These are phyloP conservation scores for Myiagra hebetior DNA, from an alignment of 2,113 vertebrate species.

Conservation along the genomic window DNA sequence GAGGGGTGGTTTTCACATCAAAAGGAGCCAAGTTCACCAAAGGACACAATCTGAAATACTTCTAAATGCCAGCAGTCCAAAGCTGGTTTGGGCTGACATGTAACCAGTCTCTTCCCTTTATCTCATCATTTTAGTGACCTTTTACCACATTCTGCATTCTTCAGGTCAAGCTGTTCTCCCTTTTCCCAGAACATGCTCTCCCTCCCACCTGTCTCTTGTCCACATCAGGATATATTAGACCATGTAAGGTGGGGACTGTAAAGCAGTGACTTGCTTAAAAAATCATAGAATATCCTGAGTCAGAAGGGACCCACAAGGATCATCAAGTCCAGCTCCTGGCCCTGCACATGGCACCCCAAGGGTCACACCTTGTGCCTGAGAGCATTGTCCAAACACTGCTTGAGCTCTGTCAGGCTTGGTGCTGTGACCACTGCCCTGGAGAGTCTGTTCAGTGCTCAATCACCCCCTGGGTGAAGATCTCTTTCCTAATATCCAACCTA, in stretches of 20 bases:
- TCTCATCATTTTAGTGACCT: background rate
- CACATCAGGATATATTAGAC: background rate
- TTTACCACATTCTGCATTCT: background rate
- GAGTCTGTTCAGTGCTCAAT: background rate
- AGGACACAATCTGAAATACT: background rate
- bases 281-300: background rate
- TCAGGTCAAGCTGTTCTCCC: background rate
- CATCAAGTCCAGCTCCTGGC: fast-evolving
- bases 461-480: fast-evolving
- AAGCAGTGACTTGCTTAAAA: background rate
- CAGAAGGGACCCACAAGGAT: background rate
- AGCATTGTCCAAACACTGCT: fast-evolving
- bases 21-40: background rate
- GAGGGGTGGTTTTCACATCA: background rate
- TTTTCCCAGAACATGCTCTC: background rate
- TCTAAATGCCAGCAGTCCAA: background rate
- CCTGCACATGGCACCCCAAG: background rate
- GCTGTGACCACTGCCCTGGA: background rate
- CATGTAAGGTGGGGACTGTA: background rate
- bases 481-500: background rate
- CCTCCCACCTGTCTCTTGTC: background rate
- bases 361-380: background rate
- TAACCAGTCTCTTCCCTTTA: background rate
- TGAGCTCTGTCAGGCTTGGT: background rate
- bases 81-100: background rate